Base-by-base conservation (phyloP, 2,888 invertebrate species). In the Spodoptera littoralis region DNA sequence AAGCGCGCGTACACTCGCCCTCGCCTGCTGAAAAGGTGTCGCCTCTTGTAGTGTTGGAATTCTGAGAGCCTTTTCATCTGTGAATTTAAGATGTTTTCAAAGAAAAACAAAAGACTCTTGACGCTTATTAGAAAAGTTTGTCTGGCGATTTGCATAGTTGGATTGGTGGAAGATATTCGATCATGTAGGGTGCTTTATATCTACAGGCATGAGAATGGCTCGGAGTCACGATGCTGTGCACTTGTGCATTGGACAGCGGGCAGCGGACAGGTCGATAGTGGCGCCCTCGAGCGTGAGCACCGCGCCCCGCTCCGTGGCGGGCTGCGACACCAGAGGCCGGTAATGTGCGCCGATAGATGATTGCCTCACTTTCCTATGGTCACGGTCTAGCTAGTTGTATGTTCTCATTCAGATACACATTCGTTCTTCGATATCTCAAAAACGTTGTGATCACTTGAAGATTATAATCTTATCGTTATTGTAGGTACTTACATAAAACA, bases 121-220 rank as follows among this genome's bases (percentile, higher is more conserved):
- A 46, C 46, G 57, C 54, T 78, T 75, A 80, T 78, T 75, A 67
- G 61, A 78, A 78, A 77, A 80, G 72, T 80, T 78, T 62, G 58
- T 45, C 41, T 48, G 45, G 49, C 42, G 43, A 71, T 70, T 60
- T 53, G 55, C 57, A 76, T 61, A 53, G 53, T 59, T 13, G 50
- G 50, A 24, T 62, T 56, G 18, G 45, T 48, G 48, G 48, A 18
- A 47, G 30, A 48, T 47, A 44, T 58, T 60, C 55, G 47, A 61
- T 61, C 43, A 61, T 50, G 45, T 45, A 0, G 53, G 44, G 45
- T 59, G 50, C 61, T 65, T 48, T 47, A 70, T n/a, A 65, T 50
- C 60, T 45, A 18, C 44, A 49, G 27, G 60, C 53, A 50, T 59
- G 59, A 52, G 57, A 44, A 49, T 11, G 46, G 44, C 48, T 12